Evolutionary conservation across 2,797 vertebrate genomes (phyloP), one percentile per base, ranked within the genome.

Genomic region (Lacerta agilis): DNA sequence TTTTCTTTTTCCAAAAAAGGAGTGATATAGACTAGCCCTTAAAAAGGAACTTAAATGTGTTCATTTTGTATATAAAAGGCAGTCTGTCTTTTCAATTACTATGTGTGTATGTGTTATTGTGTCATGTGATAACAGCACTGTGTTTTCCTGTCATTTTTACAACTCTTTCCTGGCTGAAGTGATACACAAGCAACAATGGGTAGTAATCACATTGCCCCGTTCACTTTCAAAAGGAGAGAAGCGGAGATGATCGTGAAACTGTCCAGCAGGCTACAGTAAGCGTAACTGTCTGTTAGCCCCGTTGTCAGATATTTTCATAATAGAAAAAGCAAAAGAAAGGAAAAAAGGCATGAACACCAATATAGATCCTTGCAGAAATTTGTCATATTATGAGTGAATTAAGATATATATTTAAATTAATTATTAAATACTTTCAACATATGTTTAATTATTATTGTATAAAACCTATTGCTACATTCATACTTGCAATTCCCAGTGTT

Each of bases 221-320:
- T 94, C 95, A 90, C 84, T 90, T 95, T 94, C 93, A 86, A 93
- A 95, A 93, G 95, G 94, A 92, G 93, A 95, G 93, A 93, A 93
- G 93, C 43, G 64, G 91, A 94, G 89, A 90, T 95, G 92, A 90
- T 94, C 90, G 91, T 88, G 87, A 95, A 95, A 93, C 92, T 93
- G 82, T 85, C 88, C 85, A 93, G 82, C 90, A 95, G 91, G 90
- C 92, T 96, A 88, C 88, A 95, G 89, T 94, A 95, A 95, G 90
- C 91, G 90, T 90, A 92, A 91, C 90, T 94, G 79, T 93, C 93
- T 92, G 91, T 94, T 87, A 93, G 94, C 93, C 86, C 88, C 91
- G 38, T 94, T 93, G 87, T 87, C 89, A 94, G 71, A 87, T 92
- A 87, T 84, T 85, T 94, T 84, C 72, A 78, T 91, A 93, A 86